Base-by-base conservation (phyloP, 2,888 invertebrate genomes). In the Drosophila austrosaltans region DNA sequence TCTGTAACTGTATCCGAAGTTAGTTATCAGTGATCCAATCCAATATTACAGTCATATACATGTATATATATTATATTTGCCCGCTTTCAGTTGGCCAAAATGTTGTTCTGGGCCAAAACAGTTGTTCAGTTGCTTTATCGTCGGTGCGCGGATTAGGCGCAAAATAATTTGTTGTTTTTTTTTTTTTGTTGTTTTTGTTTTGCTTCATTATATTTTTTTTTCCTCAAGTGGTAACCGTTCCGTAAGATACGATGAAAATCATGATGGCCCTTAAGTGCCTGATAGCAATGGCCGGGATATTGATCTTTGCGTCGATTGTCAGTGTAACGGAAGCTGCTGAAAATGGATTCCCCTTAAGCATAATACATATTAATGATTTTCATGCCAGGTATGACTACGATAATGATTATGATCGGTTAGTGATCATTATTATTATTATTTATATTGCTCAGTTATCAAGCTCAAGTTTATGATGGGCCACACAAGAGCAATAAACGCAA, bases 321-420 rank as follows among this genome's bases (percentile, higher is more conserved):
- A 4, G 8, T 25, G 22, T 56, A 7, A n/a, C 53, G 32, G 61
- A 8, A 4, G 73, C 72, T 3, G 71, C 63, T 1, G 66, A 69
- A 7, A 85, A 90, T 53, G 58, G 86, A 5, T 92, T 91, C 82
- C 91, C 92, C 2, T 36, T 92, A 40, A 89, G 92, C 54, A 90
- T 92, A 10, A 91, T 92, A 67, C 92, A 92, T 66, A 91, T 92
- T 16, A 92, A 92, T 76, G 92, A 92, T 76, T 91, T 92, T 66
- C 92, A 92, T 74, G 92, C 92, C 69, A 91, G 92, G 92, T 89
- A 83, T 2, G 28, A 25, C 7, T 89, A 83, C 1, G 28, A 25
- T 16, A 7, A 30, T 16, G 30, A n/a, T 30, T 53, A 22, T 30
- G 53, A n/a, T 10, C 28, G 66, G 48, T 32, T 32, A 42, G 53